Conservation (phyloP, 64 coral and sea anemone genomes). For the Orbicella faveolata region DNA sequence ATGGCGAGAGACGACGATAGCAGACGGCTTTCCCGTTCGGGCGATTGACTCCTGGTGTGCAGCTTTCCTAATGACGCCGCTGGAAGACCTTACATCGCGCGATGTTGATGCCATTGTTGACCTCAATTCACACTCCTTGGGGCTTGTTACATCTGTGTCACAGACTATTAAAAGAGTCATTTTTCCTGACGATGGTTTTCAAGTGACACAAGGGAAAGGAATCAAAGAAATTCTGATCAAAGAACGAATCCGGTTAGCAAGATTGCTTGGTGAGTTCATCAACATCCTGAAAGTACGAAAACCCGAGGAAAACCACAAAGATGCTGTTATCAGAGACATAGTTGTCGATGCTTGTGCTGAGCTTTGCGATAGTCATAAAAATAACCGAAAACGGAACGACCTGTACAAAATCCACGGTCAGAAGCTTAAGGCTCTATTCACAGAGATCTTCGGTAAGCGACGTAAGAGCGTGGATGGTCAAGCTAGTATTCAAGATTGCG, state of each 20-base stretch:
- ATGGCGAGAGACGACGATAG: conserved; percentile 43
- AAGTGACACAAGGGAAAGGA: not conserved
- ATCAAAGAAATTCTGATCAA: not conserved
- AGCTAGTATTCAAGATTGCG: not conserved
- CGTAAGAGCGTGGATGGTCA: not conserved
- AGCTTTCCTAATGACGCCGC: conserved; percentile 1
- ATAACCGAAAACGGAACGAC: not conserved
- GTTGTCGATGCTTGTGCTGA: conserved; percentile 8
- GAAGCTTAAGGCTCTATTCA: conserved; percentile 20
- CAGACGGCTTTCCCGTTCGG: not conserved
- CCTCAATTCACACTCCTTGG: not conserved
- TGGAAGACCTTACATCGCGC: conserved; percentile 7
- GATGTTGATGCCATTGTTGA: conserved; percentile 45
- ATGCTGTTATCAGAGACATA: not conserved
- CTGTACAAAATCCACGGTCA: conserved; percentile 22
- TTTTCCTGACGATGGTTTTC: conserved; percentile 19
- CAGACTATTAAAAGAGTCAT: conserved; percentile 29
- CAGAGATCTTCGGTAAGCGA: conserved; percentile 22
- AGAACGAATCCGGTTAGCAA: conserved; percentile 30
- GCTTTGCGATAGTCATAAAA: not conserved
- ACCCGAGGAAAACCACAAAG: not conserved
- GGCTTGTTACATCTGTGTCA: not conserved
- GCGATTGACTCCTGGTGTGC: conserved; percentile 49
- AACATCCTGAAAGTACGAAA: not conserved
- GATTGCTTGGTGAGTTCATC: conserved; percentile 36